These are phyloP conservation scores for Homalodisca vitripennis DNA, from an alignment of 1,140 invertebrate genomes.

Conservation along the genomic window DNA sequence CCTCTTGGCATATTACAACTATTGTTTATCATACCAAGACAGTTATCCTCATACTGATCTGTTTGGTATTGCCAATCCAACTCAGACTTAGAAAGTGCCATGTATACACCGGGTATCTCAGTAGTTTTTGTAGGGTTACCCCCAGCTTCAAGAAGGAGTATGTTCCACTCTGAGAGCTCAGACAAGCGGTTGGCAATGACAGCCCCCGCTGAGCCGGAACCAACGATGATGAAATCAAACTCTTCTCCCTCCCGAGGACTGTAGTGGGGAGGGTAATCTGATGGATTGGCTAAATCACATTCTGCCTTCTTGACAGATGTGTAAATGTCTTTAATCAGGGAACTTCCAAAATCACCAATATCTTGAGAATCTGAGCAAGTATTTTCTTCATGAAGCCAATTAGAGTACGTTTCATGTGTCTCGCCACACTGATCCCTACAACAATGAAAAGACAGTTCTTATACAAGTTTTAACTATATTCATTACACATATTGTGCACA, in stretches of 20 bases:
- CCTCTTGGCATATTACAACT: slow-evolving; percentile 67
- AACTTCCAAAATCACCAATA: too few species aligned
- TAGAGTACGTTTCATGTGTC: too few species aligned
- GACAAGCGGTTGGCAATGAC: slow-evolving; percentile 86
- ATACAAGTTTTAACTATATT: too few species aligned
- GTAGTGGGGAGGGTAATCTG: background rate
- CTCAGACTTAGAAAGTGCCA: slow-evolving; percentile 71
- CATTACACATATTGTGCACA: too few species aligned
- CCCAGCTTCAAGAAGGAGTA: slow-evolving; percentile 79
- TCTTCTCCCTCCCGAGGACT: slow-evolving; percentile 44
- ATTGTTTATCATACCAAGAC: slow-evolving; percentile 52
- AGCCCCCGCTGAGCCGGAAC: slow-evolving; percentile 85
- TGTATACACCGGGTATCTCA: slow-evolving; percentile 69
- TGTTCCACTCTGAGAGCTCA: slow-evolving; percentile 73
- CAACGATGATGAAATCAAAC: slow-evolving; percentile 82
- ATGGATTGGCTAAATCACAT: background rate
- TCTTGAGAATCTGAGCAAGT: too few species aligned
- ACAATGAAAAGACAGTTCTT: too few species aligned
- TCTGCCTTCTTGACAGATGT: background rate
- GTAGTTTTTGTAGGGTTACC: slow-evolving; percentile 77
- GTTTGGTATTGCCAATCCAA: slow-evolving; percentile 93
- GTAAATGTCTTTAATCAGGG: slow-evolving; percentile 16
- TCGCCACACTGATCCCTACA: too few species aligned
- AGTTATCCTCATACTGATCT: slow-evolving; percentile 59
- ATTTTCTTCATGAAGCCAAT: too few species aligned